Base-by-base conservation (phyloP, 2,113 vertebrate species). In the Nanorana parkeri region DNA sequence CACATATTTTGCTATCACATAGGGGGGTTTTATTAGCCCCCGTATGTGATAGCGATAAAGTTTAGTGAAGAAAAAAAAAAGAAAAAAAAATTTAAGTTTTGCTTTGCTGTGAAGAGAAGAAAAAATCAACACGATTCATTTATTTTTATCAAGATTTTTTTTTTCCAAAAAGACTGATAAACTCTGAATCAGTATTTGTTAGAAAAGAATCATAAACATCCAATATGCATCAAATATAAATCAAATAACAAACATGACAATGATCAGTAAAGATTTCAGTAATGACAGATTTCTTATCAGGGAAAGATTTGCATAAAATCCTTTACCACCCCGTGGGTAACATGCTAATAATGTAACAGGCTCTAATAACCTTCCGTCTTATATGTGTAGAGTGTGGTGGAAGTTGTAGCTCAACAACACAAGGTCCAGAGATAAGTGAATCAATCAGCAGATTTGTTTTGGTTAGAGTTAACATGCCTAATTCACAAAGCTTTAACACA, bases 191-290 rank as follows among this genome's bases (percentile, higher is more conserved):
- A 67, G 19, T 21, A 26, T 28, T 58, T 29, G 29, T 58, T 74
- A 74, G 69, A 74, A 74, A 58, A 54, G 21, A 52, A 24, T 24
- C 28, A 72, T 28, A 73, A 21, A 72, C 26, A 55, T 19, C 69
- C 54, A n/a, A 55, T 28, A 26, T 54, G 68, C 23, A 56, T 58
- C 13, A 60, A 16, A 28, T 36, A 60, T 5, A 74, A 74, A 60
- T 73, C 16, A 28, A 26, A 10, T 3, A 58, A n/a, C 28, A 32
- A 74, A 23, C 8, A 60, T 20, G 54, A 23, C 52, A 74, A 4
- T 21, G 54, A 74, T 58, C 20, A 74, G 52, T 60, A 21, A 20
- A 21, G 71, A 0, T n/a, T 29, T 56, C 24, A 28, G 2, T 23
- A 73, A 56, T 7, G 11, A 13, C 5, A 6, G 51, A 54, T 29